Evolutionary conservation across 2,113 vertebrate species (phyloP), one percentile per base, ranked within the genome.

Genomic region (Panthera uncia): DNA sequence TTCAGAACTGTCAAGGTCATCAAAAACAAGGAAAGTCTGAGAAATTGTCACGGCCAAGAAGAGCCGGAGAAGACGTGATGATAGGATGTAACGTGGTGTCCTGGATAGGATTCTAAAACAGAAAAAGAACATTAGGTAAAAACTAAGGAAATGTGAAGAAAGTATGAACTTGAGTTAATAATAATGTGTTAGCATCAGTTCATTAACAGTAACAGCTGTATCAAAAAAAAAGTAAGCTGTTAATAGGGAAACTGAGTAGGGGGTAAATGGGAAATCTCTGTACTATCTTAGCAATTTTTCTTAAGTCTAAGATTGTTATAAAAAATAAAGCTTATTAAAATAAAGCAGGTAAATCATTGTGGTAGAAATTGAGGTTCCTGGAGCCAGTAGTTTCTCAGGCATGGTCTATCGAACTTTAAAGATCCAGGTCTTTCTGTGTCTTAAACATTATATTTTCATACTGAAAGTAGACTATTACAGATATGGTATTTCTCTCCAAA

Each of bases 281-380:
- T 52, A 45, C 9, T 80, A 73, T 86, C n/a, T 65, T 80, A 73
- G 36, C n/a, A 91, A 10, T 86, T 91, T 80, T 96, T 83, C 48
- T 48, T n/a, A 82, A 82, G 76, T 76, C 18, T 88, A 78, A 78
- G 66, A 66, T 23, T 52, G 12, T 66, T 74, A 68, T 88, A 68
- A 68, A 96, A 89, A 94, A 48, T 78, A n/a, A 96, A 86, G 2
- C 84, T 80, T 74, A 57, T 66, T 61, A 71, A 94, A 61, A 91
- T 91, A 31, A 29, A 69, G 36, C 12, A 63, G 19, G 45, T 63
- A 80, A 55, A 55, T 66, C 52, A n/a, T 6, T 15, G 14, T 29
- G 45, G n/a, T 61, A 83, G 10, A 89, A 95, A 89, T 3, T 19
- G 61, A 94, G 66, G 89, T 18, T 86, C 52, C 11, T 71, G 29